A percentile compares a stretch with the other conserved stretches of the same genome.
These are phyloP conservation scores for Standfussiana lucernea DNA, from an alignment of 2,888 invertebrate species.

Conservation along the genomic window DNA sequence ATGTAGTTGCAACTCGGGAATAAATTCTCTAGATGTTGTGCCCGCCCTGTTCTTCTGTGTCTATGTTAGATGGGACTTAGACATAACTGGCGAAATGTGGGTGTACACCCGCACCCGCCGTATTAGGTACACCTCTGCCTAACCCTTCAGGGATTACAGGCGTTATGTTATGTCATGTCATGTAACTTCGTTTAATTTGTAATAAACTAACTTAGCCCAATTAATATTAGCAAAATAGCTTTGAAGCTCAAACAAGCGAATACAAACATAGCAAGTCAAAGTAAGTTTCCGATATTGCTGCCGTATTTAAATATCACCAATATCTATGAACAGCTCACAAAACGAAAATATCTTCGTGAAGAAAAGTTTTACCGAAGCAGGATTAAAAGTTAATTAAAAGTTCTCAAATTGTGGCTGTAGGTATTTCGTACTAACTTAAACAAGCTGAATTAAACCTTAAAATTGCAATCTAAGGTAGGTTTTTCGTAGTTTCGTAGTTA, in stretches of 20 bases:
- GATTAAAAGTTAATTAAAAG: constrained; percentile 69
- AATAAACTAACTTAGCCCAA: too few relatives aligned
- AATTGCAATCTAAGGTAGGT: fast-evolving
- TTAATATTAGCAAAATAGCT: too few relatives aligned
- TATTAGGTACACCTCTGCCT: too few relatives aligned
- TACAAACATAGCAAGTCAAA: neutral
- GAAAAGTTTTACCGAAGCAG: constrained; percentile 45
- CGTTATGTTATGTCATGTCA: too few relatives aligned
- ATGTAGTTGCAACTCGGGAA: neutral
- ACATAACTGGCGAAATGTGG: too few relatives aligned
- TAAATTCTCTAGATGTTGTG: too few relatives aligned
- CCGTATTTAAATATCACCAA: constrained; percentile 21
- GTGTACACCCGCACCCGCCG: too few relatives aligned
- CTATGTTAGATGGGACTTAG: too few relatives aligned
- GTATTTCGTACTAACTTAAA: constrained; percentile 28
- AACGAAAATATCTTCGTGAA: constrained; percentile 36
- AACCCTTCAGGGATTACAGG: too few relatives aligned
- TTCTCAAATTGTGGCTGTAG: constrained; percentile 42
- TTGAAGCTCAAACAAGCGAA: neutral
- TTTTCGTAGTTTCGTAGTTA: neutral
- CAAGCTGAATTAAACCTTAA: constrained; percentile 14
- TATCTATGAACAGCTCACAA: neutral
- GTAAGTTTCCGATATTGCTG: constrained; percentile 11
- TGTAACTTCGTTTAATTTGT: too few relatives aligned
- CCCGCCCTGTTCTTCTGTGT: too few relatives aligned